Percentiles rank a stretch among this genome's conserved stretches.
phyloP scores from a whole-genome alignment of 2,113 vertebrate species.

The Nesoenas mayeri region DNA sequence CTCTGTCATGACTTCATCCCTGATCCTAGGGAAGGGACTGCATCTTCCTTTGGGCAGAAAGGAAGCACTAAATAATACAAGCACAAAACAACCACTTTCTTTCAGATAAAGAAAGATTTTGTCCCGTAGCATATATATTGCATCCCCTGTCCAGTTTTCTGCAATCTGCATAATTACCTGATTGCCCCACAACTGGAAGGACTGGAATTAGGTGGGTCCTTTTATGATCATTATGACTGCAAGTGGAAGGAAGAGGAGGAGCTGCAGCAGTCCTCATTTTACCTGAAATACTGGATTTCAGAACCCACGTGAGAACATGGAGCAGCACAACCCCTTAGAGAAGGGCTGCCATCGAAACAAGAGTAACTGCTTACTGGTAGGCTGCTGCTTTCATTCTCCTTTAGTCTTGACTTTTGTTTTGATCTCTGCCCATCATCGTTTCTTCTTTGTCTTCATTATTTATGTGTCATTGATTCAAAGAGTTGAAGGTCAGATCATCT shows the following conservation, averaged over 20 bases:
- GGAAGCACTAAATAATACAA: neutral
- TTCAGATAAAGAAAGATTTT: neutral
- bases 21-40: neutral
- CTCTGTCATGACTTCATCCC: neutral
- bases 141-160: neutral
- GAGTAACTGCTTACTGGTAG: neutral
- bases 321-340: neutral
- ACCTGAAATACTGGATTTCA: neutral
- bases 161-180: neutral
- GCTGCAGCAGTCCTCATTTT: conserved; percentile 24
- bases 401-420: neutral
- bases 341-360: neutral
- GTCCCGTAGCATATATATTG: neutral
- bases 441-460: neutral
- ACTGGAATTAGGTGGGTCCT: conserved; percentile 48
- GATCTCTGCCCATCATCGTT: neutral
- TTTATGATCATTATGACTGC: conserved; percentile 4
- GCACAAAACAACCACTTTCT: neutral
- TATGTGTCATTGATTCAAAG: neutral
- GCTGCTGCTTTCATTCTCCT: neutral
- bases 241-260: conserved; percentile 39
- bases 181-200: conserved; percentile 33
- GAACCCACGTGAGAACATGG: neutral
- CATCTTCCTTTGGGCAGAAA: neutral
- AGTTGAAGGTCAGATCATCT: neutral